A percentile compares a stretch with the other conserved stretches of the same genome.
These are phyloP conservation scores for Dascyllus trimaculatus DNA, from an alignment of 2,113 vertebrate species.

Conservation along the genomic window DNA sequence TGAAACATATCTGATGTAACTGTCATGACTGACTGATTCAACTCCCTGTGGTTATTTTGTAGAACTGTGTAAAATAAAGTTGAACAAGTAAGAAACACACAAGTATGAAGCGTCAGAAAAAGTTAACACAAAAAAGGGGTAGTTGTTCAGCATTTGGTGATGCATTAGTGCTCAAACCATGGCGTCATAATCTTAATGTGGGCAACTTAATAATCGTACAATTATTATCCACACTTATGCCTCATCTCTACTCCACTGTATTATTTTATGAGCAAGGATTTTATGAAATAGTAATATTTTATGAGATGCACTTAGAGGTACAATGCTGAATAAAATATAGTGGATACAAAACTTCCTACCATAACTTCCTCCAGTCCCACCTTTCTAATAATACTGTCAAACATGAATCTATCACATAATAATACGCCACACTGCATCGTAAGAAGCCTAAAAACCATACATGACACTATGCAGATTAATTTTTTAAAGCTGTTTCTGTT, in stretches of 20 bases:
- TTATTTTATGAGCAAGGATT: not conserved
- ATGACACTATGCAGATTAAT: not conserved
- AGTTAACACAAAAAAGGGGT: not conserved
- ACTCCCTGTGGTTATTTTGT: not conserved
- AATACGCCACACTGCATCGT: not conserved
- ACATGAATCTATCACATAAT: constrained; percentile 1
- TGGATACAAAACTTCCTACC: constrained; percentile 9
- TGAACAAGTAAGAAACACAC: not conserved
- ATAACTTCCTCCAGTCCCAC: not conserved
- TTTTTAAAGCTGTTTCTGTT: constrained; percentile 14
- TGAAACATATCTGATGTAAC: not conserved
- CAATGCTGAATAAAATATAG: constrained; percentile 2
- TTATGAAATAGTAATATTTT: not conserved
- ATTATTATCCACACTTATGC: not conserved
- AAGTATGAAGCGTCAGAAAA: not conserved
- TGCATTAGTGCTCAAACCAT: not conserved
- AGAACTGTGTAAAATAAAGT: constrained; percentile 17
- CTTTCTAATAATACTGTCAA: constrained; percentile 5
- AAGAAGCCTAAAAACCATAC: not conserved
- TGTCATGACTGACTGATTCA: not conserved
- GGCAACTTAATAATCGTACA: too few relatives aligned
- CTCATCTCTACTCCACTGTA: not conserved
- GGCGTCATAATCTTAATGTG: not conserved
- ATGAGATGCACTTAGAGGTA: not conserved
- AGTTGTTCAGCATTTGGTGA: not conserved